These are phyloP conservation scores for Aeoliscus strigatus DNA, from an alignment of 2,797 vertebrate species.

Conservation along the genomic window DNA sequence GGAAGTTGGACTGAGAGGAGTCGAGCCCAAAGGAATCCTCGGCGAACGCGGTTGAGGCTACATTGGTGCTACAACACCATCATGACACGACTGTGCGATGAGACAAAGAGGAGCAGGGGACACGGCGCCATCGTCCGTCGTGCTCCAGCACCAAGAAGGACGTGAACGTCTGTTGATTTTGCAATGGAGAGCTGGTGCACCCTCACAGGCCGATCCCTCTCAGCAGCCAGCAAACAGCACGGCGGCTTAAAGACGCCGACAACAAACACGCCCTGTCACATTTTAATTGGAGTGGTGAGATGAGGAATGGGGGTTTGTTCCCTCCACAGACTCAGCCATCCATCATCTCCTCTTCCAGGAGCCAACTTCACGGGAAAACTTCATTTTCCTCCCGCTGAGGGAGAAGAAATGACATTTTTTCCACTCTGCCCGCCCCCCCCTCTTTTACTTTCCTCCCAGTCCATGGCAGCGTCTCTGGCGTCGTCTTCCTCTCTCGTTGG, in stretches of 20 bases:
- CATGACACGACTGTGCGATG: too few relatives aligned
- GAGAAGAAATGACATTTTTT: conserved; percentile 30
- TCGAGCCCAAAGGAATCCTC: too few relatives aligned
- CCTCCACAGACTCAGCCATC: conserved; percentile 43
- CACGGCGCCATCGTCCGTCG: too few relatives aligned
- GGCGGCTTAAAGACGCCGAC: conserved; percentile 23
- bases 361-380: conserved; percentile 46
- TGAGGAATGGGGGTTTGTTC: conserved; percentile 47
- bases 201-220: conserved; percentile 9
- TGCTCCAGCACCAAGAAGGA: too few relatives aligned
- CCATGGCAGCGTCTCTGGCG: conserved; percentile 5
- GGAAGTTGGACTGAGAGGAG: too few relatives aligned
- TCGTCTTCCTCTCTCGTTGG: conserved; percentile 26
- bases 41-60: too few relatives aligned
- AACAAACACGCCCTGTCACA: conserved; percentile 36
- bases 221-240: conserved; percentile 31
- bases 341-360: conserved; percentile 47
- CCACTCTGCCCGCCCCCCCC: conserved; percentile 7
- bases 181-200: too few relatives aligned
- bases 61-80: too few relatives aligned
- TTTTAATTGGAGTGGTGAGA: conserved; percentile 59
- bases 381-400: conserved; percentile 33
- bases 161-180: too few relatives aligned
- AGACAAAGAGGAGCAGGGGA: too few relatives aligned
- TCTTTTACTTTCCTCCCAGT: too few relatives aligned